Base-by-base conservation (phyloP, 2,888 invertebrate genomes). In the Nematopogon swammerdamellus region DNA sequence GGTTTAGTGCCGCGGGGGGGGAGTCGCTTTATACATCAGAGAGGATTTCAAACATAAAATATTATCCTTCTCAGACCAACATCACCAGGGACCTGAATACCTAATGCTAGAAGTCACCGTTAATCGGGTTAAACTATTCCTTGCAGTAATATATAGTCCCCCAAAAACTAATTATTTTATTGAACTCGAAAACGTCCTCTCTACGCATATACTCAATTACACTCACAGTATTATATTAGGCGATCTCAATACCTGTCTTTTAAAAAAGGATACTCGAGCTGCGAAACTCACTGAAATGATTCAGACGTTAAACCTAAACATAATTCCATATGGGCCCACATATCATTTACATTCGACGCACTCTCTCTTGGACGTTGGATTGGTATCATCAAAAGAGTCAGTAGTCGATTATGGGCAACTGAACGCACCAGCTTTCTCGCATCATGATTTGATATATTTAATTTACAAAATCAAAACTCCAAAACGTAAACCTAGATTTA, bases 131-230 rank as follows among this genome's bases (percentile, higher is more conserved):
- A 54, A 51, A 18, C 14, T 54, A 10, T 47, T 52, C 17, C 46
- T 52, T 1, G 48, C 51, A 2, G 45, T 51, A 10, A 30, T 52
- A 18, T 52, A 54, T 44, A 44, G 49, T 19, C 53, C 54, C 3
- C 20, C 48, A 3, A 48, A 17, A n/a, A 18, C 50, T 2, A 45
- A 50, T 19, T 53, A 53, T 20, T 54, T 54, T 25, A 18, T 48
- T 18, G 11, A 48, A 10, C 45, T 54, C 30, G 52, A 52, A 45
- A 19, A 16, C 10, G 14, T 47, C 11, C 49, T 53, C 8, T 36
- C 36, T 36, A 36, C 36, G 3, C 36, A 36, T 14, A 14, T 36
- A 14, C 8, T 14, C n/a, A 36, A 36, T 36, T 36, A 36, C n/a
- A 14, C 36, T 14, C 36, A 36, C 14, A 36, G 11, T 36, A 8